Base-by-base conservation (phyloP, 1,140 invertebrate genomes). In the Adelges cooleyi region DNA sequence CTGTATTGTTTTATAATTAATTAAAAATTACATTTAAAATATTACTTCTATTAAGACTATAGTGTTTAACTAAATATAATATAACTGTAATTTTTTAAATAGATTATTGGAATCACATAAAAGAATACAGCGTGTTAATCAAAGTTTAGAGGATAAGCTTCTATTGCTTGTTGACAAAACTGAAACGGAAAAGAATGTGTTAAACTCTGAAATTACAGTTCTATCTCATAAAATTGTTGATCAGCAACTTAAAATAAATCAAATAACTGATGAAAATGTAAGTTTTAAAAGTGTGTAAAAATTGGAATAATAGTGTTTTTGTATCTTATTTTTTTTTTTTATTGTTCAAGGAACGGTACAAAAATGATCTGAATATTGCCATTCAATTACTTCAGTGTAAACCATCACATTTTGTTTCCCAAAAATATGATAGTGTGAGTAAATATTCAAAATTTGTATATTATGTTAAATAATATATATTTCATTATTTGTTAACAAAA, bases 381-480 rank as follows among this genome's bases (percentile, higher is more conserved):
- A 92, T 95, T 69, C 91, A 95, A 77, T 79, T 96, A 68, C 77
- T 97, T 23, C 93, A 96, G 73, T 95, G 92, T 75, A 95, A 95
- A 75, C 92, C 93, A 68, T 89, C 90, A 59, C 92, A 91, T 78
- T 96, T 95, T 82, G 85, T 95, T 65, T 84, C 90, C 51, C 92
- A 94, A 72, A 92, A 90, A 77, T 83, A 92, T 73, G 89, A 92
- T 74, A 84, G 86, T 72, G 93, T 95, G 83, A 86, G 86, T 80
- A 18, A 20, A 36, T n/a, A 10, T 13, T n/a, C 17, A 10, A 40
- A n/a, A 56, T 11, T 27, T 40, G 3, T 42, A n/a, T 1, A 56
- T 17, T 50, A 23, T 50, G 2, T 11, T 6, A 9, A 48, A 18
- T 48, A 11, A 20, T 22, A 23, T n/a, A n/a, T n/a, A n/a, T n/a